Base-by-base conservation (phyloP, 1,140 invertebrate genomes). In the Drosophila kurseongensis region DNA sequence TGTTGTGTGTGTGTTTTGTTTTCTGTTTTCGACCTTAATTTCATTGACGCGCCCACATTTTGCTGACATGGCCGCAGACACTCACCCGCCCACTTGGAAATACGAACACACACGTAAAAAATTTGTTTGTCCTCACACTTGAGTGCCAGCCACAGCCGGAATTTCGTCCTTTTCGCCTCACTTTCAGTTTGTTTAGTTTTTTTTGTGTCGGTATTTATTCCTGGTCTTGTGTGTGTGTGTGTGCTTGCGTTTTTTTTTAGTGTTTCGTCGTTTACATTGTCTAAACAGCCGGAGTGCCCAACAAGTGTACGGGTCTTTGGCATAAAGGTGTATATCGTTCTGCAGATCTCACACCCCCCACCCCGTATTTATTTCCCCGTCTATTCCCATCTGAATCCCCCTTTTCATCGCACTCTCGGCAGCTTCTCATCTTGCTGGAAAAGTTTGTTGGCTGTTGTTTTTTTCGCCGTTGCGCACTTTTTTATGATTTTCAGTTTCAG, bases 161-260 rank as follows among this genome's bases (percentile, higher is more conserved):
- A 71, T 71, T 71, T 57, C 50, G 51, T 71, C 65, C 67, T 48
- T 48, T 57, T 41, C 27, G 16, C 67, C 54, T 72, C 71, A 69
- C 62, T 89, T 82, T 83, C 67, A 76, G 75, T 88, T 88, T 89
- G 84, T 77, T 89, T 88, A 79, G 84, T 88, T 86, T 76, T 75
- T 75, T 59, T 61, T 23, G 36, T n/a, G 6, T 29, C 35, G 35
- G 58, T 61, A 61, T 42, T 62, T 62, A 42, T 59, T 65, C 23
- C 61, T 38, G 57, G 35, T n/a, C 16, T 16, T 56, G 54, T 42
- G 51, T 40, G 59, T 71, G 75, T 79, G 61, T 57, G 32, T 45
- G 40, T 56, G 23, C 42, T 29, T 41, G 36, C 42, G 41, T 42
- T 66, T 80, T 81, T 80, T 81, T 76, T 76, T 76, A 68, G 65